Base-by-base conservation (phyloP, 2,113 vertebrate species). In the Pseudopipra pipra region DNA sequence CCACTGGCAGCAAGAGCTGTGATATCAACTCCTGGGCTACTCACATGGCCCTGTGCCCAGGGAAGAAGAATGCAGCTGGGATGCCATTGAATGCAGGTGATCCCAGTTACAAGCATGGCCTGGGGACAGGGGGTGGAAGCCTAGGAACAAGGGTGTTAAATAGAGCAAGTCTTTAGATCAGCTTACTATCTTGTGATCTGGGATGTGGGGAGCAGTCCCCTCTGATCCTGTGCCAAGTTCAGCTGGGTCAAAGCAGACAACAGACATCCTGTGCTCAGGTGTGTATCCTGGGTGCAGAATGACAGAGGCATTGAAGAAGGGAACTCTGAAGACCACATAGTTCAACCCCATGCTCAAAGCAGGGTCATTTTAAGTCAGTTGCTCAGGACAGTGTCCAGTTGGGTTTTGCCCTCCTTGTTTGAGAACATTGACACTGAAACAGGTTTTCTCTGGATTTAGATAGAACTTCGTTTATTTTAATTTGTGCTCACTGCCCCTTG, bases 111-210 rank as follows among this genome's bases (percentile, higher is more conserved):
- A 97, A 94, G 56, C 46, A 87, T 95, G 88, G 76, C 90, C 95
- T 89, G 88, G 11, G 95, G 92, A 92, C 86, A 91, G 88, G 80
- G 83, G 93, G 62, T 20, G 16, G 86, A 93, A 95, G 46, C 72
- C 18, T n/a, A 62, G 33, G 86, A 87, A 92, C 70, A 85, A 23
- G 73, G 44, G 65, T 86, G 76, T 93, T 88, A 90, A 90, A 86
- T 37, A 81, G 83, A 95, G 41, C 80, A 84, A 78, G 49, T 16
- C 91, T 86, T 93, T 84, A 90, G 83, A 90, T 43, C 70, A 90
- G 76, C 49, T 84, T 58, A 33, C 62, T 91, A 89, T 96, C 93
- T 93, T 72, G 65, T 81, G 84, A 95, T 85, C 95, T 92, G 76
- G 75, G 72, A 77, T 80, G 76, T 47, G 79, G 76, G 88, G 66